Conservation (phyloP, 2,113 vertebrate species). For the Lates calcarifer region DNA sequence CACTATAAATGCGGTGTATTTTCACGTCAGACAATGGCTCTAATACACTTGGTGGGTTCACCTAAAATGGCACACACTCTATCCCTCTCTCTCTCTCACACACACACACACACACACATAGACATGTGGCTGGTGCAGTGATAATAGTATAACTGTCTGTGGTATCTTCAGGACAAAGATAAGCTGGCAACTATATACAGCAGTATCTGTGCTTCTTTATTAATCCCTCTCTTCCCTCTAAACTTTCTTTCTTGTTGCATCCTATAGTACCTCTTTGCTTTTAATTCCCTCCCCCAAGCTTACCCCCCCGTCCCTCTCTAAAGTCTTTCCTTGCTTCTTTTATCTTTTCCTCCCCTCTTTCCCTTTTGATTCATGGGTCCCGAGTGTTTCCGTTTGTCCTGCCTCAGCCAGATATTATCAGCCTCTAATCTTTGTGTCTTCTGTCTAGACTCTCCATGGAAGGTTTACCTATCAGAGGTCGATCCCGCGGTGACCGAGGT, state of each 20-base stretch:
- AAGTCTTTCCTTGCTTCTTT: slow-evolving; percentile 11
- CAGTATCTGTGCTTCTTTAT: slow-evolving; percentile 53
- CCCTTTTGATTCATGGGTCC: slow-evolving; percentile 50
- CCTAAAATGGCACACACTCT: slow-evolving; percentile 29
- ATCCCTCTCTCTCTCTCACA: slow-evolving; percentile 27
- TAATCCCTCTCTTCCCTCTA: slow-evolving; percentile 20
- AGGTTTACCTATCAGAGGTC: slow-evolving; percentile 91
- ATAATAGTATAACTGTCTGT: slow-evolving; percentile 57
- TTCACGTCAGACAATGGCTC: slow-evolving; percentile 42
- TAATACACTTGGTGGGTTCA: slow-evolving; percentile 13
- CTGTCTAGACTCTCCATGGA: slow-evolving; percentile 95
- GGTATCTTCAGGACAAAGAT: slow-evolving; percentile 50
- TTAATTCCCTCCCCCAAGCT: slow-evolving; percentile 12
- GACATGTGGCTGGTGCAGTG: slow-evolving; percentile 24
- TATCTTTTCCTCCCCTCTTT: slow-evolving; percentile 31
- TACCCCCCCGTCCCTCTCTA: background rate
- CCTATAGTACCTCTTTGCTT: background rate
- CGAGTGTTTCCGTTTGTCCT: slow-evolving; percentile 53
- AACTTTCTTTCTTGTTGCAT: slow-evolving; percentile 34
- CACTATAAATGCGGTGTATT: slow-evolving; percentile 36
- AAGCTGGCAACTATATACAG: slow-evolving; percentile 37
- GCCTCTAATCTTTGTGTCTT: slow-evolving; percentile 55
- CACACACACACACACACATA: slow-evolving; percentile 19
- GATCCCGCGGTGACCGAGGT: slow-evolving; percentile 85
- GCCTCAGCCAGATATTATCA: slow-evolving; percentile 56